Conservation (phyloP, 2,113 vertebrate genomes). For the Ranitomeya variabilis region DNA sequence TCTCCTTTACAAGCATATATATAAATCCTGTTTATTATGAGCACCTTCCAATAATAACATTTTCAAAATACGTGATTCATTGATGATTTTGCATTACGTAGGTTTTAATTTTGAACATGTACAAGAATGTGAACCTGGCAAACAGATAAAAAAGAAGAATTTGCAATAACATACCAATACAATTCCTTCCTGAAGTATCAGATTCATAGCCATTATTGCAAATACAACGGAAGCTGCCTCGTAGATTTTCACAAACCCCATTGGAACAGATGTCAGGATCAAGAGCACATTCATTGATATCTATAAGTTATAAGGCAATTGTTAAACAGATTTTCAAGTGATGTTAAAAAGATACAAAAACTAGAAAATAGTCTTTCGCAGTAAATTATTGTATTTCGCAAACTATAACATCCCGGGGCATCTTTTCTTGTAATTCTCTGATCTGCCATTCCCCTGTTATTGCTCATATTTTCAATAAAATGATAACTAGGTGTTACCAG, state of each 20-base stretch:
- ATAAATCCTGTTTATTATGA: too few species aligned
- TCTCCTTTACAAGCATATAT: too few species aligned
- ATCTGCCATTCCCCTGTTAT: too few species aligned
- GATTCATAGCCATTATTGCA: slow-evolving; percentile 78
- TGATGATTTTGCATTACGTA: background rate
- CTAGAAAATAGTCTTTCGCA: background rate
- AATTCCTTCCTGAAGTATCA: slow-evolving; percentile 70
- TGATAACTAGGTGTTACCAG: too few species aligned
- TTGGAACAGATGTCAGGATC: slow-evolving; percentile 78
- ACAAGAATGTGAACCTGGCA: background rate
- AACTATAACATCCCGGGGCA: too few species aligned
- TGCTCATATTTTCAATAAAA: too few species aligned
- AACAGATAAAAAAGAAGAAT: background rate
- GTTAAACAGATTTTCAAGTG: background rate
- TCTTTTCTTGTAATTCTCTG: too few species aligned
- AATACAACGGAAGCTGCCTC: slow-evolving; percentile 74
- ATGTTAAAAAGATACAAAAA: background rate
- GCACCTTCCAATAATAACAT: too few species aligned
- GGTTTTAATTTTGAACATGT: background rate
- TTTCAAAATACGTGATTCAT: background rate
- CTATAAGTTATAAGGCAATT: slow-evolving; percentile 61
- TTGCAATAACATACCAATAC: slow-evolving; percentile 70
- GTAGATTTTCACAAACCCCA: slow-evolving; percentile 78
- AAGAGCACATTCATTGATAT: slow-evolving; percentile 80
- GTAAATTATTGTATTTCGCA: too few species aligned